Percentiles rank a stretch among this genome's conserved stretches.
These are phyloP conservation scores for Toxotes lorentzi DNA, from an alignment of 2,797 vertebrate genomes.

Conservation along the genomic window DNA sequence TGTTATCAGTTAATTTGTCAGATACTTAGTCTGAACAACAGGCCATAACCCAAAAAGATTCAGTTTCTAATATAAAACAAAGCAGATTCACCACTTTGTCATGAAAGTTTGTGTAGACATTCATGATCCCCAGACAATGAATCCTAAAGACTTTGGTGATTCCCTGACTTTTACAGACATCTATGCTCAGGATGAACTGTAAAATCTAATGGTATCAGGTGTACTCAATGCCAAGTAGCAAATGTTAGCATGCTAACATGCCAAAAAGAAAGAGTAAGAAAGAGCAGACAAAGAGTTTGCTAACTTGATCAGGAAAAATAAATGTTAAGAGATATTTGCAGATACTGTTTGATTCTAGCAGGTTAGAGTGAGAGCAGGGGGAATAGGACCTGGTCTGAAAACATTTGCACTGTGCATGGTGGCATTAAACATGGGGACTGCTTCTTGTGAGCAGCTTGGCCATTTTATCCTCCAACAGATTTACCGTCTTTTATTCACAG, in stretches of 20 bases:
- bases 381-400: slow-evolving; percentile 9
- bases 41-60: neutral
- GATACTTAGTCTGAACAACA: too few relatives aligned
- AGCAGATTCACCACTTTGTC: neutral
- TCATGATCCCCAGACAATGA: neutral
- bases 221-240: neutral
- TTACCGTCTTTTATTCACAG: slow-evolving; percentile 25
- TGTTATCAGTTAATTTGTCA: too few relatives aligned
- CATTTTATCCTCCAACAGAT: slow-evolving; percentile 22
- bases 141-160: neutral
- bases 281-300: too few relatives aligned
- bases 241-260: neutral
- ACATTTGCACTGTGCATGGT: slow-evolving; percentile 26
- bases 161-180: neutral
- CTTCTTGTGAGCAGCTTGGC: slow-evolving; percentile 27
- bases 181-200: too few relatives aligned
- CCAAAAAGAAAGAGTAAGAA: too few relatives aligned
- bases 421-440: slow-evolving; percentile 39
- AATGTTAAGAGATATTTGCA: slow-evolving; percentile 36
- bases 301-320: slow-evolving; percentile 3
- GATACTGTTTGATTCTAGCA: slow-evolving; percentile 18
- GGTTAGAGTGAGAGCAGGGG: slow-evolving; percentile 5
- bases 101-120: neutral
- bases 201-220: neutral
- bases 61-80: neutral